Conservation (phyloP, 2,797 vertebrate species). For the Melopsittacus undulatus region DNA sequence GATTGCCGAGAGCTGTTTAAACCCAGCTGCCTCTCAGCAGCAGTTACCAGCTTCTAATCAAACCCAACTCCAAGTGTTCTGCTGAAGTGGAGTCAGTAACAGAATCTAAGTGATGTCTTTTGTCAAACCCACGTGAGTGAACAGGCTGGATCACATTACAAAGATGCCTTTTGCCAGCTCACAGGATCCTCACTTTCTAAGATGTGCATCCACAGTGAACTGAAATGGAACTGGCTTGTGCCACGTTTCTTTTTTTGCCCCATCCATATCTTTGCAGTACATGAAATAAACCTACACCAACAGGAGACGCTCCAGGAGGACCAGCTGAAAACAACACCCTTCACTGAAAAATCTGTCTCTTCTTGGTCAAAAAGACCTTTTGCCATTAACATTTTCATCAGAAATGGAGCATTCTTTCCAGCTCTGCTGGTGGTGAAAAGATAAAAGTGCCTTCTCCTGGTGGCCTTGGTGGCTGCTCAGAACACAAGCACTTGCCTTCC, state of each 20-base stretch:
- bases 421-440: not conserved
- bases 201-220: not conserved
- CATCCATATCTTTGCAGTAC: not conserved
- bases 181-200: not conserved
- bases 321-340: not conserved
- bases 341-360: not conserved
- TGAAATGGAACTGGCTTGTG: not conserved
- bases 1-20: not conserved
- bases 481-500: fast-evolving
- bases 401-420: not conserved
- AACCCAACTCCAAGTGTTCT: not conserved
- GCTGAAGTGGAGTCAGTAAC: not conserved
- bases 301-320: not conserved
- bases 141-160: not conserved
- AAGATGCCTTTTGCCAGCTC: not conserved
- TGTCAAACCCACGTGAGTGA: not conserved
- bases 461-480: not conserved
- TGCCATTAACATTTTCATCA: not conserved
- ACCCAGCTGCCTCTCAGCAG: not conserved
- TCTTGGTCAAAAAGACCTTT: not conserved
- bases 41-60: not conserved
- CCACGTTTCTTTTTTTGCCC: not conserved
- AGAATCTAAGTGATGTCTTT: not conserved
- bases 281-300: not conserved
- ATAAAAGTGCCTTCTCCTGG: not conserved